Base-by-base conservation (phyloP, 2,888 invertebrate genomes). In the Synanthedon andrenaeformis region DNA sequence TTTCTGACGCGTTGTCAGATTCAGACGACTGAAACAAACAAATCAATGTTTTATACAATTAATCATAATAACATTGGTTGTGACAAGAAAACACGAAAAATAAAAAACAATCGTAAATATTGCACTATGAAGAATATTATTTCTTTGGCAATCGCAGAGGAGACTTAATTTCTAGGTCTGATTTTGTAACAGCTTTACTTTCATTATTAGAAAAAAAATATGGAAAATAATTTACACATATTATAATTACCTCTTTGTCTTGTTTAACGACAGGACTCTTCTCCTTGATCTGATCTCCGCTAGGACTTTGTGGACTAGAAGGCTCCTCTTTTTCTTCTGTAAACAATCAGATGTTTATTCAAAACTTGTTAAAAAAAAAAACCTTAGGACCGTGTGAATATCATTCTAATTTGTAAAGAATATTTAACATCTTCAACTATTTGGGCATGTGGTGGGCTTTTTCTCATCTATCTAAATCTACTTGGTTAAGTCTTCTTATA, bases 1-100 rank as follows among this genome's bases (percentile, higher is more conserved):
- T 84, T 55, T 86, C 85, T 0, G 85, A 85, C 10, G 80, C 80
- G 62, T 84, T 84, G 63, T 86, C 86, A 0, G 85, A 85, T 57
- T 86, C 86, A 0, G 86, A 86, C 13, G 85, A 85, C 82, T 85
- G 53, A 52, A 52, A 57, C 49, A 49, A 35, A 35, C 3, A 8
- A 8, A 8, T 23, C 4, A 23, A n/a, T n/a, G 13, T 42, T 3
- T 3, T 35, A 35, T 1, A 35, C 35, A 8, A 35, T 35, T 35
- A 23, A 23, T 23, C 4, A 23, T 23, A 23, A 23, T 3, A 19
- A 17, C 17, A 17, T 17, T 17, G 17, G 2, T 17, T 17, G 17
- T 17, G 17, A 17, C 2, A 17, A 17, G 17, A n/a, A 17, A 17
- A 17, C 17, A 42, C 42, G n/a, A 42, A 3, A 42, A 12, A 42